Conservation (phyloP, 2,888 invertebrate species). For the Sminthurides aquaticus region DNA sequence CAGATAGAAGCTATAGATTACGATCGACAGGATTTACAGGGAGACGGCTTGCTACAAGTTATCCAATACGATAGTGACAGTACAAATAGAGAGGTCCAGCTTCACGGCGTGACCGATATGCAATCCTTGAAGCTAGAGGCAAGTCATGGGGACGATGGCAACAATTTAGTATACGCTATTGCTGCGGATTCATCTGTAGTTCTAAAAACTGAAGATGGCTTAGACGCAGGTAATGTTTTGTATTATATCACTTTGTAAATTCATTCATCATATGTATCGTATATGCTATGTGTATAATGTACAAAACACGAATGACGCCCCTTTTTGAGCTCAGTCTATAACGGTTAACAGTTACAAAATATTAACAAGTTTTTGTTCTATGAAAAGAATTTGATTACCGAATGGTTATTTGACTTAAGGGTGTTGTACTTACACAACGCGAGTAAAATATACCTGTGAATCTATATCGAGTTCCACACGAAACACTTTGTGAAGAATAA, state of each 20-base stretch:
- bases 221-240: constrained; percentile 22
- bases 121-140: constrained; percentile 7
- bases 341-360: too few relatives aligned
- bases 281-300: too few relatives aligned
- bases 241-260: constrained; percentile 15
- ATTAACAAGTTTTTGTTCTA: too few relatives aligned
- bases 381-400: too few relatives aligned
- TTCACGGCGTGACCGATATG: constrained; percentile 9
- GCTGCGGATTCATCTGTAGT: constrained; percentile 18
- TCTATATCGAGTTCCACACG: too few relatives aligned
- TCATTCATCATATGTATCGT: too few relatives aligned
- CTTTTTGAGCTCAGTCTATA: too few relatives aligned
- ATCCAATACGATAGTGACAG: constrained; percentile 10
- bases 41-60: neutral
- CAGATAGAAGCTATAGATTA: neutral
- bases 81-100: constrained; percentile 15
- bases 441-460: too few relatives aligned
- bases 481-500: too few relatives aligned
- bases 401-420: too few relatives aligned
- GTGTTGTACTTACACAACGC: too few relatives aligned
- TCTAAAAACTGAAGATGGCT: constrained; percentile 11
- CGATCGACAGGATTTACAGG: neutral
- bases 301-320: too few relatives aligned
- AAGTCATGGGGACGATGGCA: constrained; percentile 1
- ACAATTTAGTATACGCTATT: constrained; percentile 19